These are phyloP conservation scores for Sebastes aleutianus DNA, from an alignment of 2,797 vertebrate species.

Conservation along the genomic window DNA sequence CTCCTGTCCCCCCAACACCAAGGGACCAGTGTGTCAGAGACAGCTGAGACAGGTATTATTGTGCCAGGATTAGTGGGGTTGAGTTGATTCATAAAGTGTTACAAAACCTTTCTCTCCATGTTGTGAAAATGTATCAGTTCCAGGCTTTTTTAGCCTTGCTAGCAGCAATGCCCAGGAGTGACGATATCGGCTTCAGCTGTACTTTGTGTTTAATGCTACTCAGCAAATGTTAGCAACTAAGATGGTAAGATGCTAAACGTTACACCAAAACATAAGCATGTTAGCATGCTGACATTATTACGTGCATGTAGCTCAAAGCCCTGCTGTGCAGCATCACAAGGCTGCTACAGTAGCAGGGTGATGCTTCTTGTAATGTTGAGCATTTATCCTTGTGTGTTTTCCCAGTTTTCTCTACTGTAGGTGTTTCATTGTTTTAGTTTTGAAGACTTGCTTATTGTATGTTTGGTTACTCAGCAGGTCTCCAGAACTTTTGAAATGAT, in stretches of 20 bases:
- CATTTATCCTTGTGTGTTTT: not conserved
- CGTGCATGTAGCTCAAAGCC: not conserved
- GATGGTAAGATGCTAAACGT: not conserved
- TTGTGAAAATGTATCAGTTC: not conserved
- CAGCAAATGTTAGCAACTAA: not conserved
- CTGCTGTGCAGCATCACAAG: not conserved
- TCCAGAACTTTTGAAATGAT: conserved; percentile 47
- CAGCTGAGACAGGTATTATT: conserved; percentile 56
- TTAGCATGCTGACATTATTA: not conserved
- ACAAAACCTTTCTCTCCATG: not conserved
- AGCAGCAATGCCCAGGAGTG: not conserved
- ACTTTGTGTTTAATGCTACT: not conserved
- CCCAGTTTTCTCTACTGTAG: not conserved
- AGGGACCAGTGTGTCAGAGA: conserved; percentile 56
- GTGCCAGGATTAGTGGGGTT: conserved; percentile 8
- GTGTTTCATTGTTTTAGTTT: not conserved
- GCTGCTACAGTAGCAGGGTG: not conserved
- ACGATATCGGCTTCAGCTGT: not conserved
- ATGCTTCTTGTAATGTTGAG: not conserved
- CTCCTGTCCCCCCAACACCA: conserved; percentile 50
- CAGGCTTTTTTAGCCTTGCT: not conserved
- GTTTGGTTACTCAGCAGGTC: conserved; percentile 48
- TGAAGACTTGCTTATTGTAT: conserved; percentile 14
- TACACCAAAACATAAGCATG: not conserved
- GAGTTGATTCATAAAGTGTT: not conserved